Evolutionary conservation across 1,140 invertebrate species (phyloP).

Genomic region (Pogonomyrmex barbatus): DNA sequence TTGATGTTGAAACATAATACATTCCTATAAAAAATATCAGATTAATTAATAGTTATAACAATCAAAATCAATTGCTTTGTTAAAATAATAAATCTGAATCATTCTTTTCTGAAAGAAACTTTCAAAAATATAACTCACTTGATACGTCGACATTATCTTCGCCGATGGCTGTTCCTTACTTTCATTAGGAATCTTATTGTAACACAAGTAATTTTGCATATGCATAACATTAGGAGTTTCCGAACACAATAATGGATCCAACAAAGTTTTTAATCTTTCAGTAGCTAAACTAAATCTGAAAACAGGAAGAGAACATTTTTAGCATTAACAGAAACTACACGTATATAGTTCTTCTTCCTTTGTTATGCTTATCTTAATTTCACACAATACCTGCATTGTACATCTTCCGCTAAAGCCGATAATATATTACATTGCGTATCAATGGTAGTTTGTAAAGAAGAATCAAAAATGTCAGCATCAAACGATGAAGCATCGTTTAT

Average conservation of each 20-base stretch:
- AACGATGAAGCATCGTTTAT: constrained; percentile 80
- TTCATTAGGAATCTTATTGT: constrained; percentile 86
- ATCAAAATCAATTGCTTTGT: background rate
- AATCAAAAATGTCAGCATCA: constrained; percentile 79
- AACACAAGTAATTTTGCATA: constrained; percentile 91
- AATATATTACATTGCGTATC: constrained; percentile 87
- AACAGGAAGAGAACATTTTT: constrained; percentile 39
- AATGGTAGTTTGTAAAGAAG: constrained; percentile 83
- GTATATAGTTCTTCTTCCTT: background rate
- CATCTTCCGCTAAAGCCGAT: constrained; percentile 90
- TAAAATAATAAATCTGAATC: background rate
- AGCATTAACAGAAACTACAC: background rate
- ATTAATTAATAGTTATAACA: constrained; percentile 56
- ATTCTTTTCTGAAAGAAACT: background rate
- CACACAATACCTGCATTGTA: constrained; percentile 90
- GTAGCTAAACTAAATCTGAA: constrained; percentile 92
- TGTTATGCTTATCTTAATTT: constrained; percentile 4
- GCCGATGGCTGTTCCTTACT: constrained; percentile 88
- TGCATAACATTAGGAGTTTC: constrained; percentile 93
- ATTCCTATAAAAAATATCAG: constrained; percentile 87
- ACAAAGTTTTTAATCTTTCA: constrained; percentile 91
- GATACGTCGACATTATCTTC: constrained; percentile 92
- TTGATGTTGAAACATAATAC: constrained; percentile 92
- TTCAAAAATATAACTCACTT: constrained; percentile 85
- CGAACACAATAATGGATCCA: constrained; percentile 91